Percentiles rank a stretch among this genome's conserved stretches.
Conservation (phyloP, 2,797 vertebrate genomes). For the Cyclura pinguis region DNA sequence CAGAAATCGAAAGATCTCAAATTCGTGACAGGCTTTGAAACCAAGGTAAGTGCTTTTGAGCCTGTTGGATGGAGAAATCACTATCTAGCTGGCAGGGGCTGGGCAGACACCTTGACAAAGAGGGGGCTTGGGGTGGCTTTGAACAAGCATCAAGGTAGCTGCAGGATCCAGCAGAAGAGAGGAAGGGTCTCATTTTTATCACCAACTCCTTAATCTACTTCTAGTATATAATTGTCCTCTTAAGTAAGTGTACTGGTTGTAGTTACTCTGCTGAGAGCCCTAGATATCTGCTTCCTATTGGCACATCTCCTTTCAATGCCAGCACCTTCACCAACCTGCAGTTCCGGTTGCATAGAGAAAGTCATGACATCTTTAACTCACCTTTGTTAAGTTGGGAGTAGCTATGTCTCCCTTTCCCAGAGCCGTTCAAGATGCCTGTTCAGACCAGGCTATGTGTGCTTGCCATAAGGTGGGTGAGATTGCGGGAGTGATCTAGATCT, state of each 20-base stretch:
- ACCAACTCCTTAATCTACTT: too few species aligned
- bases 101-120: not conserved
- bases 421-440: not conserved
- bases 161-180: not conserved
- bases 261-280: not conserved
- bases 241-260: too few species aligned
- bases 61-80: too few species aligned
- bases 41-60: constrained; percentile 81
- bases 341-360: not conserved
- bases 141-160: too few species aligned
- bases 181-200: not conserved
- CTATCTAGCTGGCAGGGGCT: too few species aligned
- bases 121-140: not conserved
- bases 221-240: not conserved
- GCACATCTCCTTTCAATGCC: not conserved
- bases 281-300: not conserved
- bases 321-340: too few species aligned
- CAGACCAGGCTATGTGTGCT: not conserved
- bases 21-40: constrained; percentile 92
- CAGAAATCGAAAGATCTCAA: constrained; percentile 89
- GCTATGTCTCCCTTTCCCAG: not conserved
- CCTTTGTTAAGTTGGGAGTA: too few species aligned
- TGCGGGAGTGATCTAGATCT: not conserved
- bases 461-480: not conserved
- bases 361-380: too few species aligned